Base-by-base conservation (phyloP, 2,797 vertebrate genomes). In the Protonibea diacanthus region DNA sequence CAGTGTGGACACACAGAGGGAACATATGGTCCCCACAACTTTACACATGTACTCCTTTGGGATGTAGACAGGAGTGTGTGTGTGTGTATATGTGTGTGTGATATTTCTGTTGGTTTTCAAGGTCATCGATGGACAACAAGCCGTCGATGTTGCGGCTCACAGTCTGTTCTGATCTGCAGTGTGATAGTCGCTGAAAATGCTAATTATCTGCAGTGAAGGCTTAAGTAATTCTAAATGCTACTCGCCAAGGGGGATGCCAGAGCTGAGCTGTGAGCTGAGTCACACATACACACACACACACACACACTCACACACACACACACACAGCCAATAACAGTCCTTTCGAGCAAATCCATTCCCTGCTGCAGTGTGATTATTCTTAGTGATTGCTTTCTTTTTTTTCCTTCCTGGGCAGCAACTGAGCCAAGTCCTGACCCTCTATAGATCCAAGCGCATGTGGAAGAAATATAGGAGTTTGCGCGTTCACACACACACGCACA, bases 321-420 rank as follows among this genome's bases (percentile, higher is more conserved):
- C 59, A 42, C 47, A 61, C 62, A 67, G 66, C 70, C 74, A 84
- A 71, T 71, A 85, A 66, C 59, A 71, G 47, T 64, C 62, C 68
- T 81, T 79, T 77, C 49, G 48, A 76, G 80, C 71, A 70, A 83
- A 88, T 78, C 69, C 85, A 75, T 68, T 85, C 68, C 69, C 76
- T 89, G 86, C 87, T 90, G 86, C 88, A 90, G 88, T 86, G 80
- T 86, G 80, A 91, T 89, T 87, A 93, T 92, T 93, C 81, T 82
- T 82, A 72, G 68, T 74, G 70, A 90, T 82, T 81, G 80, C 68
- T 78, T 78, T 86, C 76, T 66, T 29, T 47, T 57, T 79, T 82
- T 72, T 29, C 29, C 64, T 80, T 69, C 33, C 76, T 69, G 12
- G 86, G 81, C 51, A 65, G 64, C 44, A 1, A 65, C 76, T 88